phyloP scores from a whole-genome alignment of 1,140 invertebrate species.

The Bacillus rossius region DNA sequence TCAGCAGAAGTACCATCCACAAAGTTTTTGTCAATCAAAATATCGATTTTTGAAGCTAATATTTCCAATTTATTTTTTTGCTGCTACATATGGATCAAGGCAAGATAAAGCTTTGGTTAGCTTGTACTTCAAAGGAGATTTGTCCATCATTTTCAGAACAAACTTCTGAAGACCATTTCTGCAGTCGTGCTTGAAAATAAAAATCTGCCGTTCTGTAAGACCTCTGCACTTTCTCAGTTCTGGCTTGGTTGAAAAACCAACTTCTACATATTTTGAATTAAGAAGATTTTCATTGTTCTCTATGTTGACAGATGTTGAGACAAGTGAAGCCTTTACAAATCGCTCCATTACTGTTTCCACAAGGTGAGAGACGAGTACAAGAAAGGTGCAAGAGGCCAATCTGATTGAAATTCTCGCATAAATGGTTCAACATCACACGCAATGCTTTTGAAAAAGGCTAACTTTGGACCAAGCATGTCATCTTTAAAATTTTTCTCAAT shows the following conservation, averaged over 20 bases:
- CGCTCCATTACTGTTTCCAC: conserved; percentile 1
- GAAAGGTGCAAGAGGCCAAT: conserved; percentile 3
- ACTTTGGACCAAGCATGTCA: not conserved
- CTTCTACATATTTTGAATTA: not conserved
- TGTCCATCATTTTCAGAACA: conserved; percentile 6
- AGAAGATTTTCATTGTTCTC: too few species aligned
- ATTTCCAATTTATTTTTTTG: too few species aligned
- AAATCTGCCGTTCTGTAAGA: conserved; percentile 8
- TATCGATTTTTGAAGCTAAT: too few species aligned
- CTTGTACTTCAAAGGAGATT: conserved; percentile 4
- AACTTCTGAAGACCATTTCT: conserved; percentile 12
- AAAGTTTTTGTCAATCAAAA: too few species aligned
- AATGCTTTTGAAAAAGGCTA: conserved; percentile 1
- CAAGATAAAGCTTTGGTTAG: conserved; percentile 9
- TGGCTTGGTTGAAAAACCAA: conserved; percentile 9
- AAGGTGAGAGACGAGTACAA: not conserved
- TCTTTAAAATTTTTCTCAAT: conserved; percentile 2
- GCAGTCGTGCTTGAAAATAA: conserved; percentile 10
- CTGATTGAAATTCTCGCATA: not conserved
- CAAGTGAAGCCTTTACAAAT: not conserved
- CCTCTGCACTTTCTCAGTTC: not conserved
- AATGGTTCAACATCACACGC: not conserved
- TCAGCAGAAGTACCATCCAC: too few species aligned
- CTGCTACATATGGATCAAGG: not conserved
- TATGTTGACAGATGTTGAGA: not conserved